These are phyloP conservation scores for Stegodyphus mimosarum DNA, from an alignment of 1,140 invertebrate genomes.

Conservation along the genomic window DNA sequence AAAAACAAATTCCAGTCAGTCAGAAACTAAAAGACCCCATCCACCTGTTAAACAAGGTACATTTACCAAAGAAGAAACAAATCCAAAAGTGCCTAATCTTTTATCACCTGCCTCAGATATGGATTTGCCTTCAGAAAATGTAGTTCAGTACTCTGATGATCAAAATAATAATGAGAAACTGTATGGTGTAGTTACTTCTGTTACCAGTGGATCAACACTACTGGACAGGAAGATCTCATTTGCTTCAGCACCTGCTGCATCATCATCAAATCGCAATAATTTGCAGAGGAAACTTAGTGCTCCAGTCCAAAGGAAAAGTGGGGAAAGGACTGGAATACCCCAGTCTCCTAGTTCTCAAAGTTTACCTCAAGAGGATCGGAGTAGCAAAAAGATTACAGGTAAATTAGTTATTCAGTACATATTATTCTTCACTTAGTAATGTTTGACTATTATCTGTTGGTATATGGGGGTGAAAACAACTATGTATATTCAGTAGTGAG, in stretches of 20 bases:
- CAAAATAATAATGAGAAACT: constrained; percentile 46
- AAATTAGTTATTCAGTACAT: neutral
- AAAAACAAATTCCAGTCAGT: neutral
- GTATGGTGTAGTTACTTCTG: neutral
- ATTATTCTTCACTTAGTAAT: too few species aligned
- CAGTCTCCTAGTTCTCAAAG: constrained; percentile 52
- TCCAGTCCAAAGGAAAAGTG: constrained; percentile 26
- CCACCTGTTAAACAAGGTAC: constrained; percentile 83
- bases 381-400: constrained; percentile 33
- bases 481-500: too few species aligned
- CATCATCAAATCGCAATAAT: constrained; percentile 21
- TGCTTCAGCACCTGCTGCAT: neutral
- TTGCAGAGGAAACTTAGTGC: constrained; percentile 53
- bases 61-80: constrained; percentile 83
- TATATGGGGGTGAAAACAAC: too few species aligned
- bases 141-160: constrained; percentile 16
- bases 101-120: constrained; percentile 64
- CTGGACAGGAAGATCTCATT: constrained; percentile 20
- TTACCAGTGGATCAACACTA: constrained; percentile 13
- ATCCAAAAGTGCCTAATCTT: constrained; percentile 66
- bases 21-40: constrained; percentile 63
- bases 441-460: too few species aligned
- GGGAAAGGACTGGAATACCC: neutral
- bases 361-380: constrained; percentile 14
- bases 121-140: constrained; percentile 59